phyloP scores from a whole-genome alignment of 2,113 vertebrate genomes.

The Notarius lentiginosus region DNA sequence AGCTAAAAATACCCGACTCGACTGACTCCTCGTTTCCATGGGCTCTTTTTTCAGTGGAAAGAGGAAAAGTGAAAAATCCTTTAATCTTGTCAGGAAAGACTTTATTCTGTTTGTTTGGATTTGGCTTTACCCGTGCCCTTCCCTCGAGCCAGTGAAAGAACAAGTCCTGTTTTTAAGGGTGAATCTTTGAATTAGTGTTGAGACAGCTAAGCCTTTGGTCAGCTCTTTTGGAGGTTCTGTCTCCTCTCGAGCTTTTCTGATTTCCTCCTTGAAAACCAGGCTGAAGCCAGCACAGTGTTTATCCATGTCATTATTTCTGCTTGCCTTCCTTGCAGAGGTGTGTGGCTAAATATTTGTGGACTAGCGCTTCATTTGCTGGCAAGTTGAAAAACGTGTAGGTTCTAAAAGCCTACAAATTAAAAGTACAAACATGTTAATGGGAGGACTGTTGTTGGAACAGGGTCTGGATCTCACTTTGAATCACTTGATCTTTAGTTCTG shows the following conservation, averaged over 20 bases:
- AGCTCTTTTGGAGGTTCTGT: conserved; percentile 28
- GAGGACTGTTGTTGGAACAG: conserved; percentile 49
- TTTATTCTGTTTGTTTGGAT: conserved; percentile 46
- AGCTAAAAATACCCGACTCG: conserved; percentile 32
- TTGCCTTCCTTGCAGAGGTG: conserved; percentile 46
- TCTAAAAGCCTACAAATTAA: conserved; percentile 62
- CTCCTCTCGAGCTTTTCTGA: conserved; percentile 38
- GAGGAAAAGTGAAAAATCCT: conserved; percentile 57
- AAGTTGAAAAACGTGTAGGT: conserved; percentile 57
- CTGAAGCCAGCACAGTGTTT: conserved; percentile 47
- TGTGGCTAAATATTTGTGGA: conserved; percentile 38
- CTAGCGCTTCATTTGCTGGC: conserved; percentile 56
- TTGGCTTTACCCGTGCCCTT: conserved; percentile 32
- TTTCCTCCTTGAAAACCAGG: conserved; percentile 46
- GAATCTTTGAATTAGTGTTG: conserved; percentile 52
- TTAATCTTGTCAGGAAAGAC: conserved; percentile 60
- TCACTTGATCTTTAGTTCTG: background rate
- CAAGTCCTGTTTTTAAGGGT: conserved; percentile 59
- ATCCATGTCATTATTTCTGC: conserved; percentile 43
- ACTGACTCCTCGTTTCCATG: conserved; percentile 35
- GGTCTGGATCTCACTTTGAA: background rate
- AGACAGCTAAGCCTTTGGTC: conserved; percentile 31
- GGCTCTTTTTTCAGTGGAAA: conserved; percentile 40
- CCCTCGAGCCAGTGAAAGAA: conserved; percentile 42
- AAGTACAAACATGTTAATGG: conserved; percentile 61